Evolutionary conservation across 2,797 vertebrate species (phyloP).

Genomic region (Aselliscus stoliczkanus): DNA sequence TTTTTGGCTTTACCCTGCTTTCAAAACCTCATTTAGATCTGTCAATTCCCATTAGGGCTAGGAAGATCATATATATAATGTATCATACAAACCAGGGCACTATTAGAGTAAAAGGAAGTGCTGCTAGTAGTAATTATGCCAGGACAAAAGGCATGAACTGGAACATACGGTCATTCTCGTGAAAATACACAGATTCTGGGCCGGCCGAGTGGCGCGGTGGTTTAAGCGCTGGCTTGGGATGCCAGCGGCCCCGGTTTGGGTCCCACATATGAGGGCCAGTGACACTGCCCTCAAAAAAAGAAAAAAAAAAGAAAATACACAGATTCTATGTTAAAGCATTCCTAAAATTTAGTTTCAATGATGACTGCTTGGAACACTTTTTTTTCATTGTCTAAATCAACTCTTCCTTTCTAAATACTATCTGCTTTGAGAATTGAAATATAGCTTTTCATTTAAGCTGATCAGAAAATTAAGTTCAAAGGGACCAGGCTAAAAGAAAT

Average conservation of each 20-base stretch:
- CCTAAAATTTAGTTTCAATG: background rate
- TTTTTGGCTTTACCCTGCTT: background rate
- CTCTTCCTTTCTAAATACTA: background rate
- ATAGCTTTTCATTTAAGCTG: background rate
- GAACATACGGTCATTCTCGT: background rate
- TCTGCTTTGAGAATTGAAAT: background rate
- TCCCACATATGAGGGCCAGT: no score
- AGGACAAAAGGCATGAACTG: background rate
- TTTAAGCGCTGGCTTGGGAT: no score
- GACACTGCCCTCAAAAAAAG: no score
- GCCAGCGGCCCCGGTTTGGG: no score
- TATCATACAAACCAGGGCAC: background rate
- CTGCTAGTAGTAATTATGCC: background rate
- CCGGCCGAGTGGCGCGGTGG: no score
- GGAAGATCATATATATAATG: background rate
- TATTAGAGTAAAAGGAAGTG: background rate
- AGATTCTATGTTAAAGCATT: background rate
- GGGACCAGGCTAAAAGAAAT: background rate
- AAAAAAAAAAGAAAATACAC: constrained; percentile 36
- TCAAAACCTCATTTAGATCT: constrained; percentile 3
- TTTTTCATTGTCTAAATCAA: background rate
- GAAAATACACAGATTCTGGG: constrained; percentile 25
- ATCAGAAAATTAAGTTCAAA: constrained; percentile 32
- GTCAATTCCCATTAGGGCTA: background rate
- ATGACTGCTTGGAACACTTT: background rate